A percentile compares a stretch with the other conserved stretches of the same genome.
Evolutionary conservation across 2,888 invertebrate genomes (phyloP).

Genomic region (Amphipyra berbera): DNA sequence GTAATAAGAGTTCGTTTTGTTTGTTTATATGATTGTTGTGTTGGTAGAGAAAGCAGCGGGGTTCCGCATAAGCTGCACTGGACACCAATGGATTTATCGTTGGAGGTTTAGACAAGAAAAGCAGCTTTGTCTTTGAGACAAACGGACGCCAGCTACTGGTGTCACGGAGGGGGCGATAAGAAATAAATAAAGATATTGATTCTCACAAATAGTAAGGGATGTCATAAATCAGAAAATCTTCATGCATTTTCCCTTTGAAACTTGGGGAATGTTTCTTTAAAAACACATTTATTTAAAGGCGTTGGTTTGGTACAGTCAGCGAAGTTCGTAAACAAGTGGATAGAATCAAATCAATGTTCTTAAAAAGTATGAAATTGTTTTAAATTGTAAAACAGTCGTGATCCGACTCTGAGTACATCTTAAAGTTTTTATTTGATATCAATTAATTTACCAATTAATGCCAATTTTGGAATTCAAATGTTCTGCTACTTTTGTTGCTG

Average conservation of each 20-base stretch:
- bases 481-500: too few relatives aligned
- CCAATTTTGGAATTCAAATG: too few relatives aligned
- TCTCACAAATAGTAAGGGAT: slow-evolving; percentile 47
- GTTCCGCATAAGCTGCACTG: slow-evolving; percentile 76
- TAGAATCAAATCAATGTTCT: too few relatives aligned
- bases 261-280: slow-evolving; percentile 4
- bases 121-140: slow-evolving; percentile 82
- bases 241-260: slow-evolving; percentile 9
- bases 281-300: neutral
- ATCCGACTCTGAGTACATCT: too few relatives aligned
- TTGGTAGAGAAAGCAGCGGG: slow-evolving; percentile 61
- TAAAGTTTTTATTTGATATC: too few relatives aligned
- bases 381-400: too few relatives aligned
- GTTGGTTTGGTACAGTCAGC: neutral
- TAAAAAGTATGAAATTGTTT: too few relatives aligned
- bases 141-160: slow-evolving; percentile 73
- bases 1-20: slow-evolving; percentile 27
- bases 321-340: too few relatives aligned
- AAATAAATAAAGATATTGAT: slow-evolving; percentile 62
- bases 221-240: slow-evolving; percentile 45
- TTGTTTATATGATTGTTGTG: slow-evolving; percentile 20
- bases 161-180: slow-evolving; percentile 59
- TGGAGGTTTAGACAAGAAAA: slow-evolving; percentile 81
- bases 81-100: slow-evolving; percentile 85
- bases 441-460: too few relatives aligned